Percentiles rank a stretch among this genome's conserved stretches.
These are phyloP conservation scores for Cricetomys ansorgei DNA, from an alignment of 2,113 vertebrate species.

Conservation along the genomic window DNA sequence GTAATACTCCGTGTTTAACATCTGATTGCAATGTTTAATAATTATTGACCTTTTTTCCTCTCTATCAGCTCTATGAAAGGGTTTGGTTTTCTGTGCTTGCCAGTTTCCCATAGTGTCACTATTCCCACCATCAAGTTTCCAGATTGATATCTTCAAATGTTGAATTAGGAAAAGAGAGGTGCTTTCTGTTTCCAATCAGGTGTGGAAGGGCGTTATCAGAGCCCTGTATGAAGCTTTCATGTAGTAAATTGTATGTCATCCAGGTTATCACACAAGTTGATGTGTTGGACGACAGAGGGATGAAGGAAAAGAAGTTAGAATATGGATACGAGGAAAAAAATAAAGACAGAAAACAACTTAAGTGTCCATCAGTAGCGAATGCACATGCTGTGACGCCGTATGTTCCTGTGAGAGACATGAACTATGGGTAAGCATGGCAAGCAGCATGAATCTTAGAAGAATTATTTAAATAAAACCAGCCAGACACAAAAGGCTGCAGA, in stretches of 20 bases:
- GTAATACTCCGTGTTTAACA: background rate
- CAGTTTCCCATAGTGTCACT: background rate
- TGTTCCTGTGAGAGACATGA: background rate
- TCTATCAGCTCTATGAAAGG: background rate
- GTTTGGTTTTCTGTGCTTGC: background rate
- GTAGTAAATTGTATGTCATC: no score
- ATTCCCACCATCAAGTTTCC: background rate
- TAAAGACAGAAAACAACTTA: background rate
- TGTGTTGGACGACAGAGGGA: background rate
- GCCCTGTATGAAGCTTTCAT: background rate
- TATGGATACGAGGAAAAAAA: background rate
- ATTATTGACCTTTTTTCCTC: background rate
- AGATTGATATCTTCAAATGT: background rate
- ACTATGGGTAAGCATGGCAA: background rate
- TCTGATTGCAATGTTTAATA: background rate
- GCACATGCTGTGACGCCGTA: background rate
- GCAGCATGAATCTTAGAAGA: background rate
- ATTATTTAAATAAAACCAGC: background rate
- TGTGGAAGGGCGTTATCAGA: background rate
- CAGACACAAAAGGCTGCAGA: background rate
- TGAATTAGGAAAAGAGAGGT: background rate
- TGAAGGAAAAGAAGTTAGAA: background rate
- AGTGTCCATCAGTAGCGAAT: background rate
- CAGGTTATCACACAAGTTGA: background rate
- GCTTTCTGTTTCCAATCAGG: accelerated